These are phyloP conservation scores for Archivesica marissinica DNA, from an alignment of 1,140 invertebrate species.

Conservation along the genomic window DNA sequence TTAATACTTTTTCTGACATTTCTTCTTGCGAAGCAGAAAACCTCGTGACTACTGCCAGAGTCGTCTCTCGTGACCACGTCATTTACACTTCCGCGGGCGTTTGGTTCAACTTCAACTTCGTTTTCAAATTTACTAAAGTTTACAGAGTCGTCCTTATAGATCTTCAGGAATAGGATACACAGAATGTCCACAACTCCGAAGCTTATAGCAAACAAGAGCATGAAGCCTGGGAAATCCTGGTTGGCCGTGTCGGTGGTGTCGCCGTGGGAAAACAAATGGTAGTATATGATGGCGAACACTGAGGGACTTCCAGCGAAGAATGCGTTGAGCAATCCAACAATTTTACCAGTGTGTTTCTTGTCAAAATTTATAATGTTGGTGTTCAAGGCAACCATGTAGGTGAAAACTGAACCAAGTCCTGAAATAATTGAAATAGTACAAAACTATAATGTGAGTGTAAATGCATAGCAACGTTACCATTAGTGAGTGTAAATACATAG, in stretches of 20 bases:
- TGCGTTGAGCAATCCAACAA: constrained; percentile 67
- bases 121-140: not conserved
- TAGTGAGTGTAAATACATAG: no score
- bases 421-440: constrained; percentile 32
- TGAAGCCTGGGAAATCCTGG: constrained; percentile 60
- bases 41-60: not conserved
- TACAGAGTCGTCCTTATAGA: constrained; percentile 4
- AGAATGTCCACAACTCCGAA: constrained; percentile 64
- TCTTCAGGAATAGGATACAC: constrained; percentile 62
- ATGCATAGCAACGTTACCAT: no score
- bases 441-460: not conserved
- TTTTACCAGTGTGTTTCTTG: constrained; percentile 64
- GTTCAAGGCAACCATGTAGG: constrained; percentile 68
- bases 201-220: constrained; percentile 63
- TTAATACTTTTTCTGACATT: not conserved
- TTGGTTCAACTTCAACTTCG: not conserved
- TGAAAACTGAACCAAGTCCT: constrained; percentile 68
- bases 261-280: constrained; percentile 41
- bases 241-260: constrained; percentile 44
- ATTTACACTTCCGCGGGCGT: not conserved
- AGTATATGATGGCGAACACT: constrained; percentile 61
- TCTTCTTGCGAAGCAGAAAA: constrained; percentile 35
- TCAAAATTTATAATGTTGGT: constrained; percentile 69
- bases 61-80: not conserved
- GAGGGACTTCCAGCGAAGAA: constrained; percentile 66